Base-by-base conservation (phyloP, 2,888 invertebrate genomes). In the Panorpa germanica region DNA sequence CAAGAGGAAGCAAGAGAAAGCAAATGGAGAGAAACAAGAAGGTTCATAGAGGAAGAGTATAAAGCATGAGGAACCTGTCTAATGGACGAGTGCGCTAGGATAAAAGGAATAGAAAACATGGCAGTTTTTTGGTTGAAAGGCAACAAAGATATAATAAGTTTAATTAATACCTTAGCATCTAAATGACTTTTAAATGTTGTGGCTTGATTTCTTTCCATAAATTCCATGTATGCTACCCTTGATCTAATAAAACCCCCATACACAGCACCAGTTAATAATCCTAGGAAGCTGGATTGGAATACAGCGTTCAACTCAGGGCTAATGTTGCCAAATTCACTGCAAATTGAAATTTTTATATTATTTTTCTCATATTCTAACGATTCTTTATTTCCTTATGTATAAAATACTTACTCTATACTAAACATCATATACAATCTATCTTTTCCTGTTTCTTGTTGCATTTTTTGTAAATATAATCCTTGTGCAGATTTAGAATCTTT, bases 161-260 rank as follows among this genome's bases (percentile, higher is more conserved):
- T 3, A 22, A 14, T 17, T 20, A 19, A 29, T 55, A 72, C 75
- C 57, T 76, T 73, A 3, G 80, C 80, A 30, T 76, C 65, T 5
- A 65, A 46, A 36, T 71, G 70, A 29, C 63, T 62, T 28, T 52
- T 53, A 47, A 71, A 81, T 28, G 61, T 58, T 4, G 77, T 71
- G 6, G 77, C 80, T 54, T 77, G 66, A 51, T 81, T 78, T 37
- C 61, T 72, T 46, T 68, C 68, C 48, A 80, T 66, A 40, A 78
- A 80, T 41, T 67, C 58, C 23, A 67, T 37, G 42, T 73, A 75
- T 2, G 72, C 62, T 4, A 46, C 44, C 39, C 63, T 58, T 8
- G 74, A 70, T 38, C 57, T 52, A 3, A 61, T 45, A 42, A 73
- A 56, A 15, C 77, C 77, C 29, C 78, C 77, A 43, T 70, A 61